Evolutionary conservation across 1,140 invertebrate species (phyloP).

Genomic region (Saxidomus purpurata): DNA sequence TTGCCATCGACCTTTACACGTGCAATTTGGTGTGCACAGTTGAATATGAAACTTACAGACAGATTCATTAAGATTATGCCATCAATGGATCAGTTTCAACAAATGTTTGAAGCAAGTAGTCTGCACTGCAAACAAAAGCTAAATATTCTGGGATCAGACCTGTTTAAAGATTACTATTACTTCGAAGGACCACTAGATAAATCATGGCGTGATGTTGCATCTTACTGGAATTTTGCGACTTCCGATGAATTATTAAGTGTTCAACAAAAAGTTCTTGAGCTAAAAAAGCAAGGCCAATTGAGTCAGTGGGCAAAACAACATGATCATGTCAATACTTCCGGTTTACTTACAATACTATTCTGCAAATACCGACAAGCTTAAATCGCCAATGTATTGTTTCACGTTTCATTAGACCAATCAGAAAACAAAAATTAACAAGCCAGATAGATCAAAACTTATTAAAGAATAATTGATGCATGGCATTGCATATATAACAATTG

Average conservation of each 20-base stretch:
- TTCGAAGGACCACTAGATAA: constrained; percentile 42
- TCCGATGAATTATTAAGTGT: constrained; percentile 11
- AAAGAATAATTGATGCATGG: too few relatives aligned
- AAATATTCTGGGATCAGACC: constrained; percentile 37
- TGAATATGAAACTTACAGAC: neutral
- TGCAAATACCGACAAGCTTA: too few relatives aligned
- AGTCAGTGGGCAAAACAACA: constrained; percentile 33
- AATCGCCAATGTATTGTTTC: neutral
- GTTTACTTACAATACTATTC: constrained; percentile 9
- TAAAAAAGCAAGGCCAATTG: constrained; percentile 18
- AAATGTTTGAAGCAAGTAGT: neutral
- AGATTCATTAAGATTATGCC: neutral
- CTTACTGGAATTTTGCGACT: constrained; percentile 41
- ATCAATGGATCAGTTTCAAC: neutral
- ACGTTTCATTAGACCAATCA: neutral
- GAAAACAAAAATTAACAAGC: neutral
- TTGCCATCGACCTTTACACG: neutral
- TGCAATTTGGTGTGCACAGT: neutral
- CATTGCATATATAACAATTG: too few relatives aligned
- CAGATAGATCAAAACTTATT: too few relatives aligned
- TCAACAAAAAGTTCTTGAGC: neutral
- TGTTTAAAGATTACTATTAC: constrained; percentile 31
- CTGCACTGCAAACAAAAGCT: constrained; percentile 9
- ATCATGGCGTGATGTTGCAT: neutral
- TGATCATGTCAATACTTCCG: neutral